Percentiles rank a stretch among this genome's conserved stretches.
These are phyloP conservation scores for Antitype chi DNA, from an alignment of 2,888 invertebrate species.

Conservation along the genomic window DNA sequence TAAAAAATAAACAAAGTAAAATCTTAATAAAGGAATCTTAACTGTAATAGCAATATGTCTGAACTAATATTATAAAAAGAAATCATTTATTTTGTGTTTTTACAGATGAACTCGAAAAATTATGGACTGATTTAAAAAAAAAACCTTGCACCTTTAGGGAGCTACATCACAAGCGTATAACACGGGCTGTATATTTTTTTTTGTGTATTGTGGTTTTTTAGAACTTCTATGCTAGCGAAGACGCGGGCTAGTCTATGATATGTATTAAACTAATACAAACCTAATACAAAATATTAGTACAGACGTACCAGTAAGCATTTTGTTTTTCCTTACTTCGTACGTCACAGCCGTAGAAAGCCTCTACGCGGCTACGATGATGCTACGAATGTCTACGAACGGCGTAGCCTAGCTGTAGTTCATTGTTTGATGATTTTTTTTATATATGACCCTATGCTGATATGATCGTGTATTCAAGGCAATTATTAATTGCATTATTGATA, in stretches of 20 bases:
- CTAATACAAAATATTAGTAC: neutral
- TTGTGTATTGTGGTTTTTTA: too few species aligned
- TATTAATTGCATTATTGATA: neutral
- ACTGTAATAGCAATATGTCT: neutral
- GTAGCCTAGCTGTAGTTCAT: constrained; percentile 4
- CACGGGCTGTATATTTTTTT: too few species aligned
- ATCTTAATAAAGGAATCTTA: neutral
- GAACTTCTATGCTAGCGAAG: too few species aligned
- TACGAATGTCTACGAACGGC: constrained; percentile 47
- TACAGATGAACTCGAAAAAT: too few species aligned
- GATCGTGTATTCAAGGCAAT: neutral
- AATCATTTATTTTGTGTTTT: too few species aligned
- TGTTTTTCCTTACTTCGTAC: too few species aligned
- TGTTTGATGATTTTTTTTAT: neutral
- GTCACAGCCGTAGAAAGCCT: neutral
- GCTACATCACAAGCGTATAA: too few species aligned
- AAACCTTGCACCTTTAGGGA: too few species aligned
- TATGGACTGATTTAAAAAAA: too few species aligned
- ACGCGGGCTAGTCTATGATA: too few species aligned
- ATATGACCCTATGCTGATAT: constrained; percentile 1
- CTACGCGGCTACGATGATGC: constrained; percentile 47
- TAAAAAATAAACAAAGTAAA: neutral
- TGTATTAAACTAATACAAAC: neutral
- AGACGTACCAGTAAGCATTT: neutral
- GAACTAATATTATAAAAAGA: too few species aligned